Evolutionary conservation across 2,888 invertebrate genomes (phyloP), one percentile per base, ranked within the genome.

Genomic region (Hydrotaea diabolus): DNA sequence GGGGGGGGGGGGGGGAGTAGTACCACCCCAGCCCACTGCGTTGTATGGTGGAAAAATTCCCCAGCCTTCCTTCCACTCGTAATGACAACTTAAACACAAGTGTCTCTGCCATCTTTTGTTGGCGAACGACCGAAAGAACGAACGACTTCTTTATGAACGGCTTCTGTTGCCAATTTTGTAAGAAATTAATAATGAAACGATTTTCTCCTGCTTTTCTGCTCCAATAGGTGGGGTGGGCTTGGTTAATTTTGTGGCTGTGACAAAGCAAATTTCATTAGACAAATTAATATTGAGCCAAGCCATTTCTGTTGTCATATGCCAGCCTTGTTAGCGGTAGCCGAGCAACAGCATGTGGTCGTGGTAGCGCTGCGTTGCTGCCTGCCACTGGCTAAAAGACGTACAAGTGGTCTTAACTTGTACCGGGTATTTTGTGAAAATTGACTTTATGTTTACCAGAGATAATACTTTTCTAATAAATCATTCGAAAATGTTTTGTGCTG

Each of bases 401-500:
- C 90, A 89, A 90, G 88, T 89, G 89, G 89, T 82, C 88, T 90
- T 90, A 89, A 89, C 87, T 84, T 85, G 82, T 87, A 84, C 26
- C 49, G 49, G 19, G 43, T 75, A 75, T 76, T 82, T 81, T 66
- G 26, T 72, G 88, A 87, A 89, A 89, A 90, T 88, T 89, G 88
- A 90, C 91, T 90, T 81, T 73, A 53, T 91, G 91, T 91, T 91
- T 91, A 91, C 91, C 89, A 82, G 88, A 90, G 91, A 90, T 91
- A 90, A 90, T 89, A 88, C 87, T 88, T 86, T 88, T 87, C 88
- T 90, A 89, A 89, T 90, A 89, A 89, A 90, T 90, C 89, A 89
- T 89, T 87, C 23, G 46, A 13, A 69, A 69, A 46, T 46, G 43
- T 46, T 59, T 53, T 59, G 9, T 64, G 62, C 39, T 66, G 66